Evolutionary conservation across 2,797 vertebrate species (phyloP), one percentile per base, ranked within the genome.

Genomic region (Microctenopoma steveboyesi): DNA sequence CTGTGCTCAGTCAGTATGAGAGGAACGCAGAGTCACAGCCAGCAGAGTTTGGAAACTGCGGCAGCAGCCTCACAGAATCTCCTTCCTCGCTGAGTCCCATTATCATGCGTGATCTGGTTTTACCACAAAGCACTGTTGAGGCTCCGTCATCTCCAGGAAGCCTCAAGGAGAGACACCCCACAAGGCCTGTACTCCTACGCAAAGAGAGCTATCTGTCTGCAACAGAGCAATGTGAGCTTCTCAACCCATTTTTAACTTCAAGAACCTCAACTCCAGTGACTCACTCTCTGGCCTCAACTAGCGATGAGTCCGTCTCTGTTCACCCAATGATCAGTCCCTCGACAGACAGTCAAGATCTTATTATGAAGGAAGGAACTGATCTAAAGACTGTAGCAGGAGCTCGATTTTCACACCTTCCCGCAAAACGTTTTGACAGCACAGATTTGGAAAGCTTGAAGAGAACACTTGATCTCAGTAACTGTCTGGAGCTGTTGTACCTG

Each of bases 381-480:
- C 47, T 89, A 33, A 84, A 92, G 64, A 87, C 83, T 2, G 68
- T 86, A 49, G 85, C 92, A 0, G 64, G 76, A 0, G 81, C 90
- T 56, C 89, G 84, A 30, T 92, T 92, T 68, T 76, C 90, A 75
- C 89, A 89, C 11, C 42, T 68, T 33, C 86, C 91, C 0, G 56
- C 75, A 0, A 71, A 86, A 52, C 73, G 81, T 0, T 40, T 79
- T 12, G 69, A 76, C 10, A 72, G 76, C 14, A 53, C 86, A 0
- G 85, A 92, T 45, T 64, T 93, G 55, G 93, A 94, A 70, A 79
- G 61, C 52, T 46, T 92, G 0, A 89, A 90, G 7, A 54, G 91
- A 46, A 95, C 71, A 57, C 80, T 98, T 39, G 93, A 98, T 79
- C 83, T 98, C 86, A 96, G 95, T 7, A 99, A 98, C 86, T 98